Conservation (phyloP, 2,113 vertebrate genomes). For the Spilogale gracilis region DNA sequence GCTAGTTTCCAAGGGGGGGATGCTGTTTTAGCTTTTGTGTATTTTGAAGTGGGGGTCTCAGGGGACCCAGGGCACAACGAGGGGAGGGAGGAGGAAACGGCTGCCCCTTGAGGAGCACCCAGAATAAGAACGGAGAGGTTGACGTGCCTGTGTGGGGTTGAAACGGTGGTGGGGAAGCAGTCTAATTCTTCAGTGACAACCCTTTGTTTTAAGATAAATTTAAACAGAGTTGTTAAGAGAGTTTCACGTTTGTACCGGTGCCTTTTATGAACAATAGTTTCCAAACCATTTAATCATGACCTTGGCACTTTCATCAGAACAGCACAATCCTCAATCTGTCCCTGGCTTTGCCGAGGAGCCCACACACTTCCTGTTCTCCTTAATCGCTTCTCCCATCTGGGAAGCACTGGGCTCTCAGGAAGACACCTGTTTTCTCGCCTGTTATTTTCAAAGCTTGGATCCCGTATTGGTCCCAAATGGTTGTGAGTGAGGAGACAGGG, state of each 20-base stretch:
- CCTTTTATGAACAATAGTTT: conserved; percentile 87
- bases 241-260: conserved; percentile 73
- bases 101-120: background rate
- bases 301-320: conserved; percentile 84
- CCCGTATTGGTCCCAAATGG: conserved; percentile 61
- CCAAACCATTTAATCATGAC: conserved; percentile 89
- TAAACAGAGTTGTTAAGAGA: conserved; percentile 84
- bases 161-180: background rate
- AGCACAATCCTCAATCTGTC: conserved; percentile 87
- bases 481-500: conserved; percentile 71
- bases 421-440: conserved; percentile 88
- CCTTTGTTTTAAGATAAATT: conserved; percentile 87
- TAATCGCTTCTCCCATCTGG: conserved; percentile 87
- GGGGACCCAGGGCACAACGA: background rate
- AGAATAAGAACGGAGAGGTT: conserved; percentile 13
- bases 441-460: conserved; percentile 83
- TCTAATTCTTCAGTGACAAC: conserved; percentile 75
- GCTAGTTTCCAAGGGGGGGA: conserved; percentile 17
- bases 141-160: background rate
- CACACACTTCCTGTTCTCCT: conserved; percentile 83
- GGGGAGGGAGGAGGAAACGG: background rate
- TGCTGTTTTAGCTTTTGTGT: conserved; percentile 5
- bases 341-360: conserved; percentile 70
- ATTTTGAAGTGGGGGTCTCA: conserved; percentile 11
- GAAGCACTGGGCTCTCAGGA: conserved; percentile 53